phyloP scores from a whole-genome alignment of 2,888 invertebrate genomes.

The Nowickia ferox region DNA sequence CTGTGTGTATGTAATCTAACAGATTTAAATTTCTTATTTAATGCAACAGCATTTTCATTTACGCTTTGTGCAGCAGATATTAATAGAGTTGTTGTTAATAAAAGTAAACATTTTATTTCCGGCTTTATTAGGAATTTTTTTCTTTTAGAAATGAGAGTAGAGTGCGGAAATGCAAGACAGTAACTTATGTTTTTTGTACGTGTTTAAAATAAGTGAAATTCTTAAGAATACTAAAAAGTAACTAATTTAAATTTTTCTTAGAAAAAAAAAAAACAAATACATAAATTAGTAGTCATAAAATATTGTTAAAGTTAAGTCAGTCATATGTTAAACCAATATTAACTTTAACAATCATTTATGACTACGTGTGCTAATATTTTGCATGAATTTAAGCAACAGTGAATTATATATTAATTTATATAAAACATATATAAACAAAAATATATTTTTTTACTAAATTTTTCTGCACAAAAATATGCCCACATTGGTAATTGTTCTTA shows the following conservation, averaged over 20 bases:
- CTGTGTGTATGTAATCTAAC: neutral
- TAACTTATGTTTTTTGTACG: constrained; percentile 41
- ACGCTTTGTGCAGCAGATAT: neutral
- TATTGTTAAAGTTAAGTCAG: too few relatives aligned
- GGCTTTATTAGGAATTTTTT: constrained; percentile 1
- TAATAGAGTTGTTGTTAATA: constrained; percentile 36
- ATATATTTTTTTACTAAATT: too few relatives aligned
- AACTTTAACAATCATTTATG: too few relatives aligned
- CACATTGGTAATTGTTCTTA: too few relatives aligned
- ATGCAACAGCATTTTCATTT: constrained; percentile 28
- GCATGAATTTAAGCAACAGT: too few relatives aligned
- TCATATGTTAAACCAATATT: too few relatives aligned
- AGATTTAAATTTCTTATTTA: constrained; percentile 34
- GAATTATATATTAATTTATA: too few relatives aligned
- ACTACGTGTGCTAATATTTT: too few relatives aligned
- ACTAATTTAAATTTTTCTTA: neutral
- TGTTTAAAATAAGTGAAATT: constrained; percentile 21
- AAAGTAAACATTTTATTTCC: constrained; percentile 36
- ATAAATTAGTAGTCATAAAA: neutral
- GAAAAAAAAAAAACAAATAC: neutral
- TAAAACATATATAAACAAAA: too few relatives aligned
- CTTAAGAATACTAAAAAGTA: neutral
- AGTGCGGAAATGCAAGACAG: neutral
- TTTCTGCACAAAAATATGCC: too few relatives aligned
- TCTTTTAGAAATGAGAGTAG: neutral